Base-by-base conservation (phyloP, 2,888 invertebrate species). In the Koerneria pararmatus region DNA sequence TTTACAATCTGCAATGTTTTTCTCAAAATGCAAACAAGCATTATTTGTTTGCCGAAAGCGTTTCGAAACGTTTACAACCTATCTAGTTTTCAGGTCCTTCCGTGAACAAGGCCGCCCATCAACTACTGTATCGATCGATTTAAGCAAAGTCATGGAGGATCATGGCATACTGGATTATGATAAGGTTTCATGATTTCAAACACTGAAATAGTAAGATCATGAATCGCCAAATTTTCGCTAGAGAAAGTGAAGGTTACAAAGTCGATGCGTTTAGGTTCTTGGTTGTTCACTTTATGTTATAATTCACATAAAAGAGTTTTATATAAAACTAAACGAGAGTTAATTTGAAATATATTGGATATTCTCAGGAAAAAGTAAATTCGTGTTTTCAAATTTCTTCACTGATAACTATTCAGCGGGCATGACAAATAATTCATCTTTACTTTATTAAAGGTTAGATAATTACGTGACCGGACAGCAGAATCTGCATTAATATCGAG, bases 91-190 rank as follows among this genome's bases (percentile, higher is more conserved):
- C n/a, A n/a, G n/a, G n/a, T n/a, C n/a, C n/a, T n/a, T n/a, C n/a
- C n/a, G n/a, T n/a, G n/a, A n/a, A n/a, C n/a, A n/a, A n/a, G n/a
- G n/a, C n/a, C n/a, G n/a, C n/a, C n/a, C n/a, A n/a, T n/a, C n/a
- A n/a, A n/a, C n/a, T n/a, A n/a, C n/a, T n/a, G n/a, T n/a, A n/a
- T n/a, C 54, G 2, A 60, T 66, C 22, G 61, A 69, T 27, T 51
- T 71, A 49, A 46, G 31, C 3, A 32, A 51, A 11, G 32, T 71
- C 29, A 51, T 54, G 51, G 74, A 74, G 11, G 71, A 74, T 27
- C 70, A 71, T 49, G 75, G 75, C 48, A 69, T 75, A 5, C 66
- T 70, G 27, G 66, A 74, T 27, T 75, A 75, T 49, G 75, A 72
- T 24, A 66, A 72, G 8, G 35, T 53, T 46, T 58, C 66, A 3